Base-by-base conservation (phyloP, 1,140 invertebrate species). In the Lordiphosa mommai region DNA sequence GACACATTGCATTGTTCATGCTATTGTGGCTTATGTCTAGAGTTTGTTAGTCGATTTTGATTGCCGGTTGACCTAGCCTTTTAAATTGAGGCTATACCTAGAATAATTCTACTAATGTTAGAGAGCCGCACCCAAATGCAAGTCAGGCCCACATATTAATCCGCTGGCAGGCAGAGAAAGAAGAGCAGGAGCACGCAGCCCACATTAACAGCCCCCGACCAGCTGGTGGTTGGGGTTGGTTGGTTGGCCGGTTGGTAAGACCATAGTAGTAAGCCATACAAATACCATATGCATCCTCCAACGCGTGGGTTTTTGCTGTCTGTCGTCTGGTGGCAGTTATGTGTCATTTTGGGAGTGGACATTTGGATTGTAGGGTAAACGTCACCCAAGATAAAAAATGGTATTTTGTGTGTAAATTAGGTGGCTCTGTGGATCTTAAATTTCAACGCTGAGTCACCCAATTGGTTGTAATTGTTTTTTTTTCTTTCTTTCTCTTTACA, bases 201-300 rank as follows among this genome's bases (percentile, higher is more conserved):
- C 47, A 65, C 65, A 67, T 50, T 74, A 67, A 67, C 63, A 67
- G 67, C 63, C 63, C 63, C 38, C 46, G 29, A n/a, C 30, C 32
- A 16, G 32, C 30, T 33, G 29, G 29, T 34, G 16, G 23, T 27
- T n/a, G n/a, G n/a, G n/a, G n/a, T n/a, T n/a, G n/a, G n/a, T n/a
- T 17, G 16, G 16, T 17, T 17, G 1, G 16, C 3, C 3, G 16
- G 16, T 17, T 27, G 23, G 17, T 34, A 34, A 67, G 63, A 63
- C 63, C 63, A 67, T 67, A 67, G 63, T 67, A 67, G 63, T 63
- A 66, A 30, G 40, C 63, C n/a, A n/a, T n/a, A n/a, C n/a, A n/a
- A n/a, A n/a, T 52, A 46, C 46, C 63, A 58, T 20, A 48, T 48
- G 46, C 46, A 48, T 48, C 32, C 46, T 43, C 40, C 27, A 43